Conservation (phyloP, 1,140 invertebrate species). For the Conus ventricosus region DNA sequence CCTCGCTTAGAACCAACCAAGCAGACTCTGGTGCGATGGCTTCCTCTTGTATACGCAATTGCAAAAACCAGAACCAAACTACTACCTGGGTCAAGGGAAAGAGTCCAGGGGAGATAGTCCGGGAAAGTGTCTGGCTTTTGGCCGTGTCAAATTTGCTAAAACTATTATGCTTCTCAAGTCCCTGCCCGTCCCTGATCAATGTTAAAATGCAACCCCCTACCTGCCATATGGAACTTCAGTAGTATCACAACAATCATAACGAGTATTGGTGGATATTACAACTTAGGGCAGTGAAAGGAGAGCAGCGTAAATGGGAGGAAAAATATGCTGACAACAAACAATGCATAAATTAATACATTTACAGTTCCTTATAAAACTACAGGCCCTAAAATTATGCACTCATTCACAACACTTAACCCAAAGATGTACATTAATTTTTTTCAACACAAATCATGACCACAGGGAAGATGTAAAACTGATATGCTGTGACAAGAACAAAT, state of each 20-base stretch:
- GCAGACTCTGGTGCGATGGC: constrained; percentile 15
- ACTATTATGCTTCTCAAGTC: no score
- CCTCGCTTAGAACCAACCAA: neutral
- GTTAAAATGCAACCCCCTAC: no score
- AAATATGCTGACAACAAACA: neutral
- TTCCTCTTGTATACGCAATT: neutral
- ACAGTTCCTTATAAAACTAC: neutral
- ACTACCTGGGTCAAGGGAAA: no score
- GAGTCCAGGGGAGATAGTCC: no score
- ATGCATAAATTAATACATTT: no score
- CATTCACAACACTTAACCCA: neutral
- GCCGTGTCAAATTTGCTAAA: no score
- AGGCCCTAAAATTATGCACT: constrained; percentile 6
- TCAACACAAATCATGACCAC: neutral
- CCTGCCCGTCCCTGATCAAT: no score
- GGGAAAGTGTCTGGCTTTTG: no score
- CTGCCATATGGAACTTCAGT: no score
- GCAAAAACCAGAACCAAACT: neutral
- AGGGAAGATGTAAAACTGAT: neutral
- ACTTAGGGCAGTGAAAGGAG: neutral
- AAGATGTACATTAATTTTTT: neutral
- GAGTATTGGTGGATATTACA: neutral
- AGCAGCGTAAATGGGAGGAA: neutral
- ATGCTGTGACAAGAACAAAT: neutral
- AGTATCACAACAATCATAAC: neutral